Evolutionary conservation across 2,888 invertebrate species (phyloP).

Genomic region (Plebejus melissa): DNA sequence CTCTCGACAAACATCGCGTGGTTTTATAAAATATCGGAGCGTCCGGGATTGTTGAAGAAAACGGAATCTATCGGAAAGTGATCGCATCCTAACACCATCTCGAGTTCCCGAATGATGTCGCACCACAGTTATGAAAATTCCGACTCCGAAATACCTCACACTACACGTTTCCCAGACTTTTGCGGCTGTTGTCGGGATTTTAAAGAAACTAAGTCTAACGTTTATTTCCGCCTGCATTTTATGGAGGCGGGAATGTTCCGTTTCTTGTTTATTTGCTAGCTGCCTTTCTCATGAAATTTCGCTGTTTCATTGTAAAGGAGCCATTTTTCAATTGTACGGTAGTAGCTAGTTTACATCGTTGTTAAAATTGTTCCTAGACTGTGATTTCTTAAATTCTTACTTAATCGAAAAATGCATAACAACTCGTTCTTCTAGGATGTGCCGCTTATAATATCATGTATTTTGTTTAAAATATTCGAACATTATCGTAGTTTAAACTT

Average conservation of each 20-base stretch:
- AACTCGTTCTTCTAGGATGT: too few relatives aligned
- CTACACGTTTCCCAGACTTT: slow-evolving; percentile 72
- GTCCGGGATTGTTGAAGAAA: slow-evolving; percentile 32
- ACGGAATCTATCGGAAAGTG: slow-evolving; percentile 51
- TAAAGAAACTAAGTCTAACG: slow-evolving; percentile 69
- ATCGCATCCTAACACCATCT: slow-evolving; percentile 57
- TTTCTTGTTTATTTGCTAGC: slow-evolving; percentile 73
- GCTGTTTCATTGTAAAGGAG: slow-evolving; percentile 75
- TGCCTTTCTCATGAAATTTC: slow-evolving; percentile 74
- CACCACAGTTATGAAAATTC: slow-evolving; percentile 75
- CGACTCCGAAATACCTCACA: slow-evolving; percentile 70
- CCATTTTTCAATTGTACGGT: slow-evolving; percentile 48
- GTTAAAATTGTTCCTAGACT: neutral
- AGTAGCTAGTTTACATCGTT: slow-evolving; percentile 18
- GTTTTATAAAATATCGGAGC: slow-evolving; percentile 5
- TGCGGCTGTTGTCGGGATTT: slow-evolving; percentile 74
- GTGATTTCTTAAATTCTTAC: neutral
- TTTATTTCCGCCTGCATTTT: slow-evolving; percentile 74
- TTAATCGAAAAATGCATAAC: neutral
- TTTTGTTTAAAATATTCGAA: too few relatives aligned
- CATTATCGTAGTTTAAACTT: too few relatives aligned
- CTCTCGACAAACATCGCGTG: neutral
- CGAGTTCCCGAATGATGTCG: slow-evolving; percentile 51
- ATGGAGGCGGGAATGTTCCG: slow-evolving; percentile 73
- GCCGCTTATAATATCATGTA: too few relatives aligned